These are phyloP conservation scores for Lasioglossum leucozonium DNA, from an alignment of 2,888 invertebrate genomes.

Conservation along the genomic window DNA sequence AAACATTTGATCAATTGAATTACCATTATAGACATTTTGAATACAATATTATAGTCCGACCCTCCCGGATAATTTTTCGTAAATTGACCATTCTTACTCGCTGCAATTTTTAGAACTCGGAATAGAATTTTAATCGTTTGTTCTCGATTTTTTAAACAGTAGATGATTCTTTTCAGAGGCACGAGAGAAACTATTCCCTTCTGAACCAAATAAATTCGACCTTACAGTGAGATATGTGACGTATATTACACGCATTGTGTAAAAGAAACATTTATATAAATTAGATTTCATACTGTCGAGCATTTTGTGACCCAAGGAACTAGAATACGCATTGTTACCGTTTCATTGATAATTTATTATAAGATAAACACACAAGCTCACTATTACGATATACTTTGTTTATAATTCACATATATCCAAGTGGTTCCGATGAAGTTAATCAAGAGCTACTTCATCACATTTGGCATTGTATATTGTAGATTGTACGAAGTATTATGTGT, in stretches of 20 bases:
- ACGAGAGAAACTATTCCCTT: conserved; percentile 1
- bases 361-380: conserved; percentile 29
- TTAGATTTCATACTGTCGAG: conserved; percentile 34
- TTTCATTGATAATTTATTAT: conserved; percentile 48
- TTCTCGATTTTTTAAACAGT: conserved; percentile 6
- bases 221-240: neutral
- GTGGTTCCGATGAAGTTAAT: conserved; percentile 22
- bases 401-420: conserved; percentile 44
- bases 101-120: conserved; percentile 22
- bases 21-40: conserved; percentile 35
- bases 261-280: conserved; percentile 26
- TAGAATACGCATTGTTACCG: conserved; percentile 40
- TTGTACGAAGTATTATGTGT: conserved; percentile 51
- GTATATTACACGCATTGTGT: conserved; percentile 29
- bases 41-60: conserved; percentile 29
- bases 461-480: conserved; percentile 42
- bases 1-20: conserved; percentile 45
- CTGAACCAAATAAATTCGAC: conserved; percentile 13
- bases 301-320: conserved; percentile 35
- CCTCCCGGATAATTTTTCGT: conserved; percentile 11
- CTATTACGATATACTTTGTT: conserved; percentile 40
- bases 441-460: conserved; percentile 24
- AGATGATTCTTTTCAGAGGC: neutral
- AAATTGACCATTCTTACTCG: conserved; percentile 28
- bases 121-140: conserved; percentile 26